A percentile compares a stretch with the other conserved stretches of the same genome.
Conservation (phyloP, 1,140 invertebrate genomes). For the Rhyacophila brunnea region DNA sequence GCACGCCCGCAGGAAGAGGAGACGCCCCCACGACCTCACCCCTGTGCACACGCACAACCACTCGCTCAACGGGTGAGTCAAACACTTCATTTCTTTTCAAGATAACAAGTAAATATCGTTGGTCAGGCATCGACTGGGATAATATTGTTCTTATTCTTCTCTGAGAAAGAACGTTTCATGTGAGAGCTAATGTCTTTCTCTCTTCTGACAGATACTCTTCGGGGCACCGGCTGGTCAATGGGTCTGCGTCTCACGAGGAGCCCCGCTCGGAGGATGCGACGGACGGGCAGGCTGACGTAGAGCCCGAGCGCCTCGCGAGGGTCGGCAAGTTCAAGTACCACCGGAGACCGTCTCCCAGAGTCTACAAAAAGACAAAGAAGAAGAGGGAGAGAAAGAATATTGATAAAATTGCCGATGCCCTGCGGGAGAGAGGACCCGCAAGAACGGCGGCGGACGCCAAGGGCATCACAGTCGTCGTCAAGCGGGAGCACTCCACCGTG, state of each 20-base stretch:
- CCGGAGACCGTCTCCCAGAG: conserved; percentile 52
- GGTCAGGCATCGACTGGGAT: too few species aligned
- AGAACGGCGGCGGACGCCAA: conserved; percentile 48
- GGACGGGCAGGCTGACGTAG: conserved; percentile 40
- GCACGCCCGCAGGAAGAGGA: conserved; percentile 55
- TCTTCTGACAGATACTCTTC: conserved; percentile 4
- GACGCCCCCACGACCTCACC: conserved; percentile 57
- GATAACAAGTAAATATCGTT: too few species aligned
- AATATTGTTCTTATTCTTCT: too few species aligned
- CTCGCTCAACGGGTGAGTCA: too few species aligned
- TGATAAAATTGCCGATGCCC: conserved; percentile 46
- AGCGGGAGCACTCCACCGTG: conserved; percentile 55
- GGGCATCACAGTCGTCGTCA: conserved; percentile 42
- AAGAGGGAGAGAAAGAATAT: conserved; percentile 45
- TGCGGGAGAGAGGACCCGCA: conserved; percentile 48
- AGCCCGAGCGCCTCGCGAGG: conserved; percentile 44
- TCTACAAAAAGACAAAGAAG: conserved; percentile 49
- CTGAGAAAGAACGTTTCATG: too few species aligned
- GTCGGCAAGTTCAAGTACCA: conserved; percentile 50
- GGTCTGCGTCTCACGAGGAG: conserved; percentile 37
- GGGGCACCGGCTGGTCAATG: conserved; percentile 37
- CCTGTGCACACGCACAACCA: conserved; percentile 38
- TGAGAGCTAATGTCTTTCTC: too few species aligned
- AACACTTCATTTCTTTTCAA: too few species aligned
- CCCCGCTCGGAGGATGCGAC: conserved; percentile 41